These are phyloP conservation scores for Metacarcinus magister DNA, from an alignment of 2,888 invertebrate genomes.

Conservation along the genomic window DNA sequence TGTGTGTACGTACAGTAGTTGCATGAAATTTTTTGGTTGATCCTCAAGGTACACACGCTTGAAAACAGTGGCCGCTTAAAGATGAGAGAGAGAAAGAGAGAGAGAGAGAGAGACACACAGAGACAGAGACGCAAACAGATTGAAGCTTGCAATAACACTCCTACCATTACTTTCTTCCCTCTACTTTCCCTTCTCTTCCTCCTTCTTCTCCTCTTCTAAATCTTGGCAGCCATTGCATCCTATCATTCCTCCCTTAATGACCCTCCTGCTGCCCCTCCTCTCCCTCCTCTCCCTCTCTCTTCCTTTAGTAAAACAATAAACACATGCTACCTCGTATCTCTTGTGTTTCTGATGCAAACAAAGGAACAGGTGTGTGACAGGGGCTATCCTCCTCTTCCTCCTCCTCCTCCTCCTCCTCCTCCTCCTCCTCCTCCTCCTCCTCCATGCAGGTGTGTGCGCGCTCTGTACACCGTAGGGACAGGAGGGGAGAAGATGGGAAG, in stretches of 20 bases:
- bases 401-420: neutral
- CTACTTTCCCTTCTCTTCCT: neutral
- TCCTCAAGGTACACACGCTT: no score
- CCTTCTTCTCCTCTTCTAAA: neutral
- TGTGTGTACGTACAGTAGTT: no score
- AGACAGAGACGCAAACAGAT: neutral
- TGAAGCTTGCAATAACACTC: no score
- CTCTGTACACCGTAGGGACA: neutral
- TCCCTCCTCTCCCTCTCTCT: neutral
- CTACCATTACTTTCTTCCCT: neutral
- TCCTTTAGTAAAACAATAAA: neutral
- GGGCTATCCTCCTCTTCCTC: neutral
- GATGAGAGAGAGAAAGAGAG: conserved; percentile 1
- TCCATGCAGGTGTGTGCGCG: neutral
- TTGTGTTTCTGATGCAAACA: neutral
- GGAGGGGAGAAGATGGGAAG: neutral
- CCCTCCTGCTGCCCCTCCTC: conserved; percentile 44
- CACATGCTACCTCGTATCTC: neutral
- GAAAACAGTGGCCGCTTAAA: no score
- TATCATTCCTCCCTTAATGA: neutral
- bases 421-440: neutral
- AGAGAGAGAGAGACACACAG: neutral
- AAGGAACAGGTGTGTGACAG: neutral
- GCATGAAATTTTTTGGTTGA: no score
- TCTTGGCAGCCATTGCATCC: neutral